phyloP scores from a whole-genome alignment of 1,140 invertebrate genomes.

The Bombus cullumanus region DNA sequence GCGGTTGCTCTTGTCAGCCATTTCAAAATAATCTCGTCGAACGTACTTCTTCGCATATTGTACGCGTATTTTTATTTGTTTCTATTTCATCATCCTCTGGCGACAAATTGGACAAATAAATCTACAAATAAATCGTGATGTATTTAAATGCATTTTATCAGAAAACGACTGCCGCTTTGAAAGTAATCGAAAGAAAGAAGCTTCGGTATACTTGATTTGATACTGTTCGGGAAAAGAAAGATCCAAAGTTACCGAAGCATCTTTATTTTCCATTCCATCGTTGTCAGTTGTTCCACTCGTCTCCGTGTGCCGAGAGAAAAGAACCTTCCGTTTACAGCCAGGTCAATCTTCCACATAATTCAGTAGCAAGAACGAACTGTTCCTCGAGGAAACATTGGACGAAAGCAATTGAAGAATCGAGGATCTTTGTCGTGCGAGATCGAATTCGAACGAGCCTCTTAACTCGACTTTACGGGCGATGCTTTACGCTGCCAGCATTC shows the following conservation, averaged over 20 bases:
- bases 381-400: neutral
- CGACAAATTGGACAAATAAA: neutral
- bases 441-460: slow-evolving; percentile 62
- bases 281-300: neutral
- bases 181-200: neutral
- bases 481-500: slow-evolving; percentile 12
- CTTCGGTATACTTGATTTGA: neutral
- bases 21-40: neutral
- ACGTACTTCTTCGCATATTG: neutral
- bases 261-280: slow-evolving; percentile 24
- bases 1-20: neutral
- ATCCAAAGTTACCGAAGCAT: neutral
- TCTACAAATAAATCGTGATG: neutral
- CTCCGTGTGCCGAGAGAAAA: neutral
- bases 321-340: slow-evolving; percentile 20
- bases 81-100: too few relatives aligned
- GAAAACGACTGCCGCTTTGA: neutral
- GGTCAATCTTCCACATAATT: slow-evolving; percentile 54
- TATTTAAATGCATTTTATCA: neutral
- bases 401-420: slow-evolving; percentile 36
- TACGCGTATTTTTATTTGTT: too few relatives aligned
- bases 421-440: slow-evolving; percentile 33
- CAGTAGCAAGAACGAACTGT: slow-evolving; percentile 25
- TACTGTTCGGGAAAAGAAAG: too few relatives aligned
- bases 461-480: slow-evolving; percentile 55